Base-by-base conservation (phyloP, 2,797 vertebrate genomes). In the Pyrocephalus nanus region DNA sequence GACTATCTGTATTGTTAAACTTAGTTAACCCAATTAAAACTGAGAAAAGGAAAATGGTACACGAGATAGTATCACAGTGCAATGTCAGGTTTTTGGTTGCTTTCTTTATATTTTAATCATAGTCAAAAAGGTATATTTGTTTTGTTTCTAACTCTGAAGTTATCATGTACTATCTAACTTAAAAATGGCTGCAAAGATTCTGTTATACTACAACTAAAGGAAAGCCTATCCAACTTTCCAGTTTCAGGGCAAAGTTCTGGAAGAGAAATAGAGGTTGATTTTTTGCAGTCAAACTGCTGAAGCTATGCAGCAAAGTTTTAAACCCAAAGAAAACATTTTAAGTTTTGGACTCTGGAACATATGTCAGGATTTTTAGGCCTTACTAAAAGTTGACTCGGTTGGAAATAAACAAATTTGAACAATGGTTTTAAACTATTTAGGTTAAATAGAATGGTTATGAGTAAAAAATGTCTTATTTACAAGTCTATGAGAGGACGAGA, bases 121-220 rank as follows among this genome's bases (percentile, higher is more conserved):
- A 40, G 32, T 21, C 15, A 58, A 51, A 45, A 79, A 57, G 47
- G 23, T 69, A 22, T 2, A 12, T 43, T 74, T 57, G 19, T 45
- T 81, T 84, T 79, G 8, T 86, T 70, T 53, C 34, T 66, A 73
- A 67, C 45, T 61, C 23, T 82, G 32, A 43, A 69, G 14, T 82
- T 75, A 13, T 0, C 0, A 0, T 5, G 2, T 75, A 21, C 21
- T 75, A 15, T 10, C 8, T 16, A 45, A 57, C 32, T 40, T 53
- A 11, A 60, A 79, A 85, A 77, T 48, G 7, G 9, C 30, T 82
- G 42, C 15, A 45, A 21, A 53, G 10, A 23, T 92, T 75, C 17
- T 34, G 4, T 64, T 79, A 21, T 6, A 8, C 19, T 88, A 6
- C 36, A 61, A 32, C 23, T 34, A 53, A 75, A 51, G 57, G 64